Evolutionary conservation across 1,140 invertebrate species (phyloP), one percentile per base, ranked within the genome.

Genomic region (Amyelois transitella): DNA sequence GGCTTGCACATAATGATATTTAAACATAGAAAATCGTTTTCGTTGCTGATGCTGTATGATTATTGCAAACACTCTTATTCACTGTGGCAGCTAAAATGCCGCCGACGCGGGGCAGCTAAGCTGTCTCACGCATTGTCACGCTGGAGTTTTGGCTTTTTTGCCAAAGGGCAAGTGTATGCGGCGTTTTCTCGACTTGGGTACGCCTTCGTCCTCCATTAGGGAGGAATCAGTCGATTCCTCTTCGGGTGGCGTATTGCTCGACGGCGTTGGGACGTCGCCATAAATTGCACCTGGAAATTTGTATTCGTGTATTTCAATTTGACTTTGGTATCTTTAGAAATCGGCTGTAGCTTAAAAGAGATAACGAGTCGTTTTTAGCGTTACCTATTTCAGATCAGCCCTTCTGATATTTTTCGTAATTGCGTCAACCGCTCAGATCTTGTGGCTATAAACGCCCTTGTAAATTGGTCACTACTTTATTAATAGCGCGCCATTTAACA

Each of bases 181-280:
- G 7, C 84, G 60, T 51, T 69, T 75, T 7, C 84, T 61, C 0
- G 82, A 72, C 51, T 86, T 87, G 0, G 82, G 75, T 0, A 75
- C 28, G 0, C 72, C 70, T 1, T 88, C 84, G 53, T 88, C 84
- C 6, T 87, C 84, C 69, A 86, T 76, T 14, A 87, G 55, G 0
- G 84, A 86, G 0, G 82, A 88, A 55, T 88, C 84, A 0, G 82
- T 88, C 0, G 84, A 88, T 25, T 88, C 84, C 25, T 87, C 84
- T 47, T 86, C 84, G 0, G 79, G 81, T 0, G 80, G 76, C 0
- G 79, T 81, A 58, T 67, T 77, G 55, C 72, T 81, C 1, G 80
- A 69, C 0, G 75, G 73, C 0, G 74, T 70, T 25, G 62, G 45
- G 18, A 44, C 43, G 18, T 57, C 60, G 5, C 24, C 14, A 14